Evolutionary conservation across 2,888 invertebrate species (phyloP).

Genomic region (Nesidiocoris tenuis): DNA sequence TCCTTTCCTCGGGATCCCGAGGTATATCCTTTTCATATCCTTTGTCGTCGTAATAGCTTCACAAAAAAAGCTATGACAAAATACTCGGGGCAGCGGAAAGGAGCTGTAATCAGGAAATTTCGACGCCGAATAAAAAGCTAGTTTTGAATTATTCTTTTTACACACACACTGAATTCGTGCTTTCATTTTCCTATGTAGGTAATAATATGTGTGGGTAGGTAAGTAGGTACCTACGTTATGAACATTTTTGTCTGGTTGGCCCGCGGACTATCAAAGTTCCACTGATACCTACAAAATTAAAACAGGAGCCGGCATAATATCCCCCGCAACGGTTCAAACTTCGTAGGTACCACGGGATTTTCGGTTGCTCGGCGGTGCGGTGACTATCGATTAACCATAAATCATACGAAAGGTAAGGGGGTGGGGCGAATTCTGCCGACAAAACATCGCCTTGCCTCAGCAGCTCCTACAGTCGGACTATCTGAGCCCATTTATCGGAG

Average conservation of each 20-base stretch:
- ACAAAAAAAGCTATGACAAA: neutral
- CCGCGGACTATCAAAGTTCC: too few relatives aligned
- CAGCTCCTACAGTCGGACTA: neutral
- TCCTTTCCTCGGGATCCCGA: neutral
- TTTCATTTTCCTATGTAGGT: too few relatives aligned
- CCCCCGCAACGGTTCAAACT: neutral
- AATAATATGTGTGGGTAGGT: too few relatives aligned
- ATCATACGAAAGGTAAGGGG: slow-evolving; percentile 30
- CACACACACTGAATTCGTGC: too few relatives aligned
- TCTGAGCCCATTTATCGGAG: slow-evolving; percentile 25
- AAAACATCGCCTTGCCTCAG: slow-evolving; percentile 4
- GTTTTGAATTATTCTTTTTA: too few relatives aligned
- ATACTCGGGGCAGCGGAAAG: neutral
- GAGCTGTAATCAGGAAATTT: neutral
- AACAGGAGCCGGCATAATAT: neutral
- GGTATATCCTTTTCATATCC: neutral
- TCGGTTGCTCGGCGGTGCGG: neutral
- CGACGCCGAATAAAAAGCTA: too few relatives aligned
- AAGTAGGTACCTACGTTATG: too few relatives aligned
- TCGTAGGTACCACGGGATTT: neutral
- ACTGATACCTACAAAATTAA: too few relatives aligned
- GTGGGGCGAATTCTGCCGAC: slow-evolving; percentile 14
- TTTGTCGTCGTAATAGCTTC: neutral
- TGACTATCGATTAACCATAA: slow-evolving; percentile 14
- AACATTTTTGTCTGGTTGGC: too few relatives aligned